phyloP scores from a whole-genome alignment of 2,797 vertebrate species.

The Lerista edwardsae region DNA sequence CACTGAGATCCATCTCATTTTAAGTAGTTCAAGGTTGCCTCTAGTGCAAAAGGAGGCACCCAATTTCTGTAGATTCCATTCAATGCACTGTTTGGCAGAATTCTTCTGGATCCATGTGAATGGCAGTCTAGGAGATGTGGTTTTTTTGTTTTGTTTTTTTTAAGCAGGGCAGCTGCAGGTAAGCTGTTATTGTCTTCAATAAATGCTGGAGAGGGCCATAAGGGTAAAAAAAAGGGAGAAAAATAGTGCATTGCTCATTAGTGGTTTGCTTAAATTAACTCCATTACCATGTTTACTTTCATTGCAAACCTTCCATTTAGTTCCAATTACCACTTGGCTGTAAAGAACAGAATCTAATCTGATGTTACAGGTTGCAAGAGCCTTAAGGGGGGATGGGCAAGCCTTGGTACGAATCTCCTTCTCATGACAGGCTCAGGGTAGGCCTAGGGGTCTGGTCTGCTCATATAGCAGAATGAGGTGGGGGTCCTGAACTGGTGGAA shows the following conservation, averaged over 20 bases:
- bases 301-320: conserved; percentile 52
- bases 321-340: conserved; percentile 42
- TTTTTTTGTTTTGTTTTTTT: too few relatives aligned
- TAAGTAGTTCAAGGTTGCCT: conserved; percentile 67
- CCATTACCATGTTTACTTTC: conserved; percentile 65
- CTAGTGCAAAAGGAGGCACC: conserved; percentile 48
- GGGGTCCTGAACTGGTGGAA: not conserved
- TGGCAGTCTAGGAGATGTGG: conserved; percentile 52
- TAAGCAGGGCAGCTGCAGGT: conserved; percentile 62
- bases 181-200: conserved; percentile 67
- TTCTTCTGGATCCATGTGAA: conserved; percentile 57
- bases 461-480: not conserved
- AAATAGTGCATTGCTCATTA: conserved; percentile 61
- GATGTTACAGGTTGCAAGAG: not conserved
- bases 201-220: conserved; percentile 60
- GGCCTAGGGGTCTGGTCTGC: not conserved
- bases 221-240: not conserved
- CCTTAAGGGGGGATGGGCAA: not conserved
- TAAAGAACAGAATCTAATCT: not conserved
- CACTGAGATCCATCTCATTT: conserved; percentile 58
- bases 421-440: not conserved
- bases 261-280: conserved; percentile 71
- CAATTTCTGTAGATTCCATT: conserved; percentile 60
- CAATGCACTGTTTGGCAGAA: conserved; percentile 62
- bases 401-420: not conserved